Evolutionary conservation across 2,113 vertebrate species (phyloP).

Genomic region (Xenopus tropicalis): UCB_Xtro_10.0 CM004443.2:59547501-59548000

Average conservation of each 20-base stretch:
- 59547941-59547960: conserved; percentile 11
- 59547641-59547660: conserved; percentile 1
- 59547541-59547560: too few relatives aligned
- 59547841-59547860: conserved; percentile 34
- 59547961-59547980: conserved; percentile 22
- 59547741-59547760: conserved; percentile 20
- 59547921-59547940: conserved; percentile 3
- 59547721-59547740: conserved; percentile 30
- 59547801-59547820: conserved; percentile 19
- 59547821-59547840: conserved; percentile 33
- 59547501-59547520: too few relatives aligned
- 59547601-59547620: too few relatives aligned
- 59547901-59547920: conserved; percentile 26
- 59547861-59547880: conserved; percentile 40
- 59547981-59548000: conserved; percentile 19
- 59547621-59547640: not conserved
- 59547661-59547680: conserved; percentile 5
- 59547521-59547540: too few relatives aligned
- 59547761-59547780: conserved; percentile 21
- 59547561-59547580: too few relatives aligned
- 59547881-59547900: conserved; percentile 27
- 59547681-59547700: conserved; percentile 17
- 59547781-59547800: conserved; percentile 16
- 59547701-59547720: conserved; percentile 29
- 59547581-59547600: too few relatives aligned